Evolutionary conservation across 1,140 invertebrate genomes (phyloP).

Genomic region (Epicauta chinensis): DNA sequence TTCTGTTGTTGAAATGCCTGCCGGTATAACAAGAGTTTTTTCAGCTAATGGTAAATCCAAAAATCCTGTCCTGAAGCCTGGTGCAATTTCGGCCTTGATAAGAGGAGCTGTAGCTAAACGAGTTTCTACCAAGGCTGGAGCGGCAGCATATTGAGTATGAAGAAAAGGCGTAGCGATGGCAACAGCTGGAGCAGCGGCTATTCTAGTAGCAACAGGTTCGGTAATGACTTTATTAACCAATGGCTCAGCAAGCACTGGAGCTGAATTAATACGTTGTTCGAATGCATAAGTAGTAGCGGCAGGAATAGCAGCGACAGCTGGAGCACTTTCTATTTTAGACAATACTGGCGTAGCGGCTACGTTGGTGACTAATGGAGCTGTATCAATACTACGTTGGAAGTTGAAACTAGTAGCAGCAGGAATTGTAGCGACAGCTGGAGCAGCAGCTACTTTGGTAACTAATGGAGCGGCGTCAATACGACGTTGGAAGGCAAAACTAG

Average conservation of each 20-base stretch:
- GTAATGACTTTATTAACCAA: neutral
- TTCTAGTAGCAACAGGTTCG: neutral
- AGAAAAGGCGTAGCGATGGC: neutral
- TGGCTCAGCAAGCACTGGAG: neutral
- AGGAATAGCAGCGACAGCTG: neutral
- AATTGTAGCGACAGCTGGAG: neutral
- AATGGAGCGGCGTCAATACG: too few relatives aligned
- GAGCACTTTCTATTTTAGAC: too few relatives aligned
- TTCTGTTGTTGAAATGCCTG: too few relatives aligned
- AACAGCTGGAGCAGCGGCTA: neutral
- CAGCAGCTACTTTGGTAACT: neutral
- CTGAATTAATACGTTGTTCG: too few relatives aligned
- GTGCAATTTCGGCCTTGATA: conserved; percentile 5
- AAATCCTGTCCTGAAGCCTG: too few relatives aligned
- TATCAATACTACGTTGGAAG: too few relatives aligned
- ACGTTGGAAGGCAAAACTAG: neutral
- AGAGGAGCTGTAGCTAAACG: neutral
- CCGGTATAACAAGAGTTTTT: too few relatives aligned
- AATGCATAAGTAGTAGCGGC: neutral
- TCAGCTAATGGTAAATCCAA: too few relatives aligned
- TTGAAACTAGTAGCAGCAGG: neutral
- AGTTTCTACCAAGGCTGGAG: neutral
- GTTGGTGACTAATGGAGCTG: too few relatives aligned
- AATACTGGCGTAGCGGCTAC: too few relatives aligned
- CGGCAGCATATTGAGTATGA: neutral